Evolutionary conservation across 2,888 invertebrate species (phyloP).

Genomic region (Hyposoter didymator): DNA sequence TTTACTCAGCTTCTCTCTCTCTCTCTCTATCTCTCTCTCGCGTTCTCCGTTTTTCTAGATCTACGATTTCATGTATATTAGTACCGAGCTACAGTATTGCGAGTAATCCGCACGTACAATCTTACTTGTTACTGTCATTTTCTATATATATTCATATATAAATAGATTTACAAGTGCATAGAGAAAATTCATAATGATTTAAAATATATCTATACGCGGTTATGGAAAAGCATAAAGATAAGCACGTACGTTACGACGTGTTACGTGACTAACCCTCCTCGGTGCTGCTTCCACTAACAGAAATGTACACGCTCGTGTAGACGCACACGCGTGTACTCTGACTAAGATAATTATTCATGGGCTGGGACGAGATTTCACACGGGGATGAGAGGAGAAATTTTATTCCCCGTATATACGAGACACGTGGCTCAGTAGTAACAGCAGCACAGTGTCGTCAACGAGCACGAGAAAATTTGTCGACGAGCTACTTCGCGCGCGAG

Average conservation of each 20-base stretch:
- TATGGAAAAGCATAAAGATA: slow-evolving; percentile 57
- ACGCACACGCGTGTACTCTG: neutral
- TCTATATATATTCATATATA: slow-evolving; percentile 14
- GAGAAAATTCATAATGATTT: slow-evolving; percentile 21
- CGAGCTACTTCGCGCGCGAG: neutral
- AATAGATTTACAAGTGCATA: slow-evolving; percentile 8
- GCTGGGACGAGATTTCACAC: slow-evolving; percentile 61
- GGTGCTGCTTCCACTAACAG: neutral
- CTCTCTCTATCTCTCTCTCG: slow-evolving; percentile 14
- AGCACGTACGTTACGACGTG: slow-evolving; percentile 66
- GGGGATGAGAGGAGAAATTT: slow-evolving; percentile 34
- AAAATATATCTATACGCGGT: slow-evolving; percentile 17
- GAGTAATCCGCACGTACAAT: slow-evolving; percentile 62
- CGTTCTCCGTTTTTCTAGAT: neutral
- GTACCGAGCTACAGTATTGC: slow-evolving; percentile 26
- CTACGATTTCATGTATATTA: slow-evolving; percentile 38
- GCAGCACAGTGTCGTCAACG: slow-evolving; percentile 2
- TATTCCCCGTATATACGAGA: neutral
- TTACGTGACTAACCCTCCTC: slow-evolving; percentile 55
- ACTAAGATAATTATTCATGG: slow-evolving; percentile 65
- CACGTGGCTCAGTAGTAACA: slow-evolving; percentile 1
- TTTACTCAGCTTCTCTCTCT: neutral
- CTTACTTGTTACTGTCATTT: slow-evolving; percentile 60
- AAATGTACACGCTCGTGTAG: neutral
- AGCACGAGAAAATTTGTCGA: neutral